Base-by-base conservation (phyloP, 2,797 vertebrate genomes). In the Argentina silus region DNA sequence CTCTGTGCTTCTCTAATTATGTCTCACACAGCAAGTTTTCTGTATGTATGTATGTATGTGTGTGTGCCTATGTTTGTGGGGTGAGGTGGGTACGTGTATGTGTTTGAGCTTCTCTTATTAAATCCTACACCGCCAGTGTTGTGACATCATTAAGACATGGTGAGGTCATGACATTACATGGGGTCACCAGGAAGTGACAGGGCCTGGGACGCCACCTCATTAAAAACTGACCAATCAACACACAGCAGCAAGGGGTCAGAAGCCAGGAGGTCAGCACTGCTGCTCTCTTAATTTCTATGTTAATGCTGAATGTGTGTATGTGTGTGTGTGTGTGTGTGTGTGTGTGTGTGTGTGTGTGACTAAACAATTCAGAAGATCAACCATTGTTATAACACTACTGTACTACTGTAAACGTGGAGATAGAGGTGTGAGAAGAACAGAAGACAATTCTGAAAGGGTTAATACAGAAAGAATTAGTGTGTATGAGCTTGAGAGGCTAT, bases 261-360 rank as follows among this genome's bases (percentile, higher is more conserved):
- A 56, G 62, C 56, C 51, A n/a, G 0, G 3, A 51, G 17, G 67
- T 68, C 73, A 68, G 50, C 23, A 48, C 43, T 59, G 47, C 8
- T 17, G 8, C 45, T 27, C 43, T 51, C 75, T n/a, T n/a, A n/a
- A 36, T 36, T 4, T 36, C 27, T 36, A 36, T 4, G 27, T 36
- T 36, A 36, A 36, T 57, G 42, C 68, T 72, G 68, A 45, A 36
- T 48, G 68, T 69, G 11, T 60, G 47, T 67, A 43, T 21, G 60
- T 59, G 17, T 21, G 65, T 0, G 60, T 67, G 56, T 60, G 59
- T 23, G 47, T 76, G 27, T 23, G 6, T 72, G 48, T 73, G 59
- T 50, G 19, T 21, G 68, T 0, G 64, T 67, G 51, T 74, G 47
- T 50, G 12, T 50, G 15, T 50, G 15, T 15, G 48, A 50, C 15